A percentile compares a stretch with the other conserved stretches of the same genome.
Evolutionary conservation across 2,888 invertebrate species (phyloP).

Genomic region (Nemoura dubitans): DNA sequence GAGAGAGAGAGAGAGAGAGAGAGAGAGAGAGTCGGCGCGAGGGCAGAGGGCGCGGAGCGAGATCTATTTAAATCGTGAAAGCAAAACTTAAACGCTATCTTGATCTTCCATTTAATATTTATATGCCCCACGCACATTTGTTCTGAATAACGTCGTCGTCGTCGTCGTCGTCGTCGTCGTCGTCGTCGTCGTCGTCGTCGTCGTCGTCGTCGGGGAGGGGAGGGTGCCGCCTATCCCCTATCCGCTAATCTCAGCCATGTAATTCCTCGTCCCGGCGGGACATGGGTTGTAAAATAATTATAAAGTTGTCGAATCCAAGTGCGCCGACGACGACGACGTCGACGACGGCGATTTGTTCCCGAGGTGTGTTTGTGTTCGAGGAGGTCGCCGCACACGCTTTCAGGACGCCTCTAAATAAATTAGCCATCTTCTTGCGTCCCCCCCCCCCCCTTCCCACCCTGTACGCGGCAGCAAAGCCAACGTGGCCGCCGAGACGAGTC

Average conservation of each 20-base stretch:
- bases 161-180: too few species aligned
- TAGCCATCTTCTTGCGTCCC: too few species aligned
- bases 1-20: too few species aligned
- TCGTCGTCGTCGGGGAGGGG: too few species aligned
- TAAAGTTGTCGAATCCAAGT: not conserved
- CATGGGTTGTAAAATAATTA: not conserved
- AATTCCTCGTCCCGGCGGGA: not conserved
- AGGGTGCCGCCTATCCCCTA: not conserved
- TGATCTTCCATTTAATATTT: conserved; percentile 34
- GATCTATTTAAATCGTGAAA: not conserved
- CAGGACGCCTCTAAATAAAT: not conserved
- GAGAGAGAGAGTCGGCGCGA: not conserved
- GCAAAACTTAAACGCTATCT: conserved; percentile 25
- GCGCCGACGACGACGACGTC: too few species aligned
- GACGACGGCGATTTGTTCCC: too few species aligned
- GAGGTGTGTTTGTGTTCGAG: too few species aligned
- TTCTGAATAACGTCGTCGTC: not conserved
- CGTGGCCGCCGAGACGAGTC: too few species aligned
- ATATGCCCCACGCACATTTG: conserved; percentile 16
- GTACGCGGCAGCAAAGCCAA: not conserved
- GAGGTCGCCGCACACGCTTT: too few species aligned
- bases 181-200: too few species aligned
- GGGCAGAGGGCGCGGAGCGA: not conserved
- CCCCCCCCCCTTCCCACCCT: too few species aligned
- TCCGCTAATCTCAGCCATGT: too few species aligned